These are phyloP conservation scores for Hyaena hyaena DNA, from an alignment of 2,113 vertebrate species.

Conservation along the genomic window DNA sequence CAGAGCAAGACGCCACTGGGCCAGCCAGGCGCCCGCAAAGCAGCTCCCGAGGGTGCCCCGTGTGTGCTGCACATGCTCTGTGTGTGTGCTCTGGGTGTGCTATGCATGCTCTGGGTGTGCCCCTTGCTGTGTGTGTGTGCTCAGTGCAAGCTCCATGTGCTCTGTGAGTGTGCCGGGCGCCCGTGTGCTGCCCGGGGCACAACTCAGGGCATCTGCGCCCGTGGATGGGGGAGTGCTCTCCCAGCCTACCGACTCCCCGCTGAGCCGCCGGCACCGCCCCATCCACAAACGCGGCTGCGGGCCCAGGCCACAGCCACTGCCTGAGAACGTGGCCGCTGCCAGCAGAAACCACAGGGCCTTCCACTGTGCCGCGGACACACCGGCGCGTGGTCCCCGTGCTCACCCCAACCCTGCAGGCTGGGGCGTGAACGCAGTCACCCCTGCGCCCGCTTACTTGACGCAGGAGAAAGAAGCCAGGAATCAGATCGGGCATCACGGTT, in stretches of 20 bases:
- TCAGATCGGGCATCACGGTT: fast-evolving
- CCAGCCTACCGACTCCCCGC: fast-evolving
- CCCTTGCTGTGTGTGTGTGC: neutral
- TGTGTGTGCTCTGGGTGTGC: too few species aligned
- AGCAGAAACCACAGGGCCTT: neutral
- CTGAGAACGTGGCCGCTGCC: fast-evolving
- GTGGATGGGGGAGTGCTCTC: neutral
- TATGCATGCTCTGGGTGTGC: fast-evolving
- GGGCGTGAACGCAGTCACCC: fast-evolving
- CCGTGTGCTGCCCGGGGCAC: neutral
- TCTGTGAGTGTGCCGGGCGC: too few species aligned
- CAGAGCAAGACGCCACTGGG: fast-evolving
- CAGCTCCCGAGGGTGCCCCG: neutral
- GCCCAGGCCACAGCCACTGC: fast-evolving
- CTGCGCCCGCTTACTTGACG: fast-evolving
- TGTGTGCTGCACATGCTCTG: too few species aligned
- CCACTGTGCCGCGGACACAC: fast-evolving
- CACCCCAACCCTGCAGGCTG: neutral
- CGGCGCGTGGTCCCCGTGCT: fast-evolving
- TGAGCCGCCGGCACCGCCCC: fast-evolving
- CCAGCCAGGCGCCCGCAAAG: fast-evolving
- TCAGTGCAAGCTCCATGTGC: neutral
- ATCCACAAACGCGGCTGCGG: fast-evolving
- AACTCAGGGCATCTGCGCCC: neutral
- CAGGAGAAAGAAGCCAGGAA: too few species aligned